A percentile compares a stretch with the other conserved stretches of the same genome.
phyloP scores from a whole-genome alignment of 23 tunicate species.

The Botrylloides violaceus region DNA sequence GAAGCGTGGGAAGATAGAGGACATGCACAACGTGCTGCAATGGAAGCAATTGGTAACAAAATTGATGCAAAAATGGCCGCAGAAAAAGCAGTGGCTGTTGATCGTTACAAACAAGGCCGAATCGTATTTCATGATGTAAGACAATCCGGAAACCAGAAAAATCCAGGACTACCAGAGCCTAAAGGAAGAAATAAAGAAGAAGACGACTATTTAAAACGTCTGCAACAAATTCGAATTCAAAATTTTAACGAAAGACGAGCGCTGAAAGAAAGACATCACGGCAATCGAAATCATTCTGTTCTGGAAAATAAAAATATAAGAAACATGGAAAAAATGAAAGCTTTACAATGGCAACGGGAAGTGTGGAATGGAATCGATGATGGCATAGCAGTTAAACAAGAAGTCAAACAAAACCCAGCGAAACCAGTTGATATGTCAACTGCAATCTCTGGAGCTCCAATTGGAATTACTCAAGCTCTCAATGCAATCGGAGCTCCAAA shows the following conservation, averaged over 20 bases:
- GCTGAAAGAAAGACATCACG: slow-evolving; percentile 27
- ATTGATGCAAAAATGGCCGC: slow-evolving; percentile 57
- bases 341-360: neutral
- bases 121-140: slow-evolving; percentile 19
- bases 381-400: neutral
- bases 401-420: slow-evolving; percentile 17
- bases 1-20: slow-evolving; percentile 80
- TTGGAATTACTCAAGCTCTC: slow-evolving; percentile 92
- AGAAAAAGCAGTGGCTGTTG: slow-evolving; percentile 37
- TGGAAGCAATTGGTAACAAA: slow-evolving; percentile 56
- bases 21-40: slow-evolving; percentile 40
- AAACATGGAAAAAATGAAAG: neutral
- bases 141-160: neutral
- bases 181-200: slow-evolving; percentile 20
- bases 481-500: slow-evolving; percentile 52
- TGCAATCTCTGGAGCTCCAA: slow-evolving; percentile 57
- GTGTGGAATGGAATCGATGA: neutral
- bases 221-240: slow-evolving; percentile 65
- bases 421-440: slow-evolving; percentile 53
- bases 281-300: slow-evolving; percentile 8
- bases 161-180: neutral
- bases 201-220: slow-evolving; percentile 36
- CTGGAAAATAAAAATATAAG: neutral
- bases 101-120: slow-evolving; percentile 38
- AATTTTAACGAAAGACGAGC: slow-evolving; percentile 73